A percentile compares a stretch with the other conserved stretches of the same genome.
These are phyloP conservation scores for Galaxea fascicularis DNA, from an alignment of 92 coral and sea anemone species.

Conservation along the genomic window DNA sequence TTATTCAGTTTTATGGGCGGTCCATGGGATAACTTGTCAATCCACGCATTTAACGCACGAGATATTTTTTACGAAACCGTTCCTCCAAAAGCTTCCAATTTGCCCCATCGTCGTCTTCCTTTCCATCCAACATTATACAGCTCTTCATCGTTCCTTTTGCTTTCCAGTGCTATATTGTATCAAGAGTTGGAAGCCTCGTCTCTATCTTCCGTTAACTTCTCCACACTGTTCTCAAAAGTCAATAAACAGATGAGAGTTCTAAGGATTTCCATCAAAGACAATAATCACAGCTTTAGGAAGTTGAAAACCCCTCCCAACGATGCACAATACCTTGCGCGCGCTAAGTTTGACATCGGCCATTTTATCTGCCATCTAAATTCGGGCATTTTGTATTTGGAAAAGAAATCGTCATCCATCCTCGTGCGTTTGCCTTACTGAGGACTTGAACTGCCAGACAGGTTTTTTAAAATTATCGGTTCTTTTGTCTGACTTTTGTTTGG, in stretches of 20 bases:
- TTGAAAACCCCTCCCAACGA: constrained; percentile 7
- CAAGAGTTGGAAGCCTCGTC: constrained; percentile 52
- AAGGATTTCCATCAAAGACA: constrained; percentile 49
- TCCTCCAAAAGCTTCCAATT: constrained; percentile 52
- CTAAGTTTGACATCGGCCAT: too few species aligned
- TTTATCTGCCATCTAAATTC: too few species aligned
- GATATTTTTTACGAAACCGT: constrained; percentile 53
- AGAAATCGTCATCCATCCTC: too few species aligned
- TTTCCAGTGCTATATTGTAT: constrained; percentile 66
- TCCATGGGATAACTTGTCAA: constrained; percentile 22
- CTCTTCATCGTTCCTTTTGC: constrained; percentile 45
- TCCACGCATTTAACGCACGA: constrained; percentile 71
- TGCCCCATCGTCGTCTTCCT: constrained; percentile 57
- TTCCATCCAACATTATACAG: constrained; percentile 49
- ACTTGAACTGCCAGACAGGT: constrained; percentile 4
- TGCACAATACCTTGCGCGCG: too few species aligned
- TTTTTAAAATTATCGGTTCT: constrained; percentile 12
- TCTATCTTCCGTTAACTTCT: constrained; percentile 35
- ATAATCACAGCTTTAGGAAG: constrained; percentile 44
- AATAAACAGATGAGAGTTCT: not conserved
- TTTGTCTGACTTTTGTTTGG: constrained; percentile 7
- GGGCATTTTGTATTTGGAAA: too few species aligned
- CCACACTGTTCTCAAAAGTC: constrained; percentile 46
- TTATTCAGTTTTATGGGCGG: constrained; percentile 25
- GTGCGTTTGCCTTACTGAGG: constrained; percentile 25